Evolutionary conservation across 2,888 invertebrate genomes (phyloP), one percentile per base, ranked within the genome.

Genomic region (Eilema depressum): DNA sequence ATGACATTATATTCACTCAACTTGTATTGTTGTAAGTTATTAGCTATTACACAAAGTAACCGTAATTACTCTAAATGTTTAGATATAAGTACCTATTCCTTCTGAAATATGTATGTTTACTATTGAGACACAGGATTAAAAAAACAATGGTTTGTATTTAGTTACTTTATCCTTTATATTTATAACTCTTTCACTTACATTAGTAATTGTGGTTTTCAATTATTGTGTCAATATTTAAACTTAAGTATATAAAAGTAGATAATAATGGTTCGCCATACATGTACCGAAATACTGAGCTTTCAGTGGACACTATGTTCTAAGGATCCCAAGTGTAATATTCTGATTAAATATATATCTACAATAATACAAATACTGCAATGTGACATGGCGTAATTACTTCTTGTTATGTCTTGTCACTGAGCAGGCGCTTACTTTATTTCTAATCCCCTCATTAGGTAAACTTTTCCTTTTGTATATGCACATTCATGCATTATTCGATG

Each of bases 271-370:
- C 90, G 91, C 91, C 91, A 91, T 92, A 82, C 88, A 82, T 88
- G 87, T 90, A 91, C 85, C 86, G 87, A 86, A 86, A 90, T 84
- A 83, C 86, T 91, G 92, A 92, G 90, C 91, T 91, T 90, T 88
- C 88, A 88, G 88, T 91, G 89, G 86, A 89, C 86, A 87, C 86
- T 84, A 88, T 89, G 86, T 89, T 90, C 83, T 91, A 90, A 90
- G 89, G 81, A 89, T 90, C 92, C 91, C 92, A 91, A 74, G 84
- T 94, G 92, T 94, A 93, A 90, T 91, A 90, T 90, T 92, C 90
- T 93, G 88, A 94, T 90, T 94, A 94, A 94, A 86, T 91, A 90
- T 91, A 89, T 93, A 92, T 87, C 86, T 86, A 88, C 77, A 77
- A 85, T 77, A 79, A 66, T 17, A 25, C n/a, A 64, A 73, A 75